phyloP scores from a whole-genome alignment of 2,797 vertebrate genomes.

The Falco naumanni region DNA sequence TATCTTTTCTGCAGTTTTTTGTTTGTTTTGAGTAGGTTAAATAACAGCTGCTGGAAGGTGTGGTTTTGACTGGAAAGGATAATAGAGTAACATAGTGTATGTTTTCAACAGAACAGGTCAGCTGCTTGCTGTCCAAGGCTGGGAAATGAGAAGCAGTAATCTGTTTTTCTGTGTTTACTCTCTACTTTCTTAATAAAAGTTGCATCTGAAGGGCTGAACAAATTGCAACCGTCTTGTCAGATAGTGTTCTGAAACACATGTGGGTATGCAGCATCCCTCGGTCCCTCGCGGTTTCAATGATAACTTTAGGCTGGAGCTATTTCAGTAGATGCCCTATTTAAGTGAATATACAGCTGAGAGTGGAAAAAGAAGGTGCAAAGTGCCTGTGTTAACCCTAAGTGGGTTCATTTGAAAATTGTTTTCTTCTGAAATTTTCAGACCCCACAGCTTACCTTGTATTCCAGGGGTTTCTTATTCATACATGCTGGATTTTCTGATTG shows the following conservation, averaged over 20 bases:
- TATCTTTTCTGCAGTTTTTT: neutral
- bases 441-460: neutral
- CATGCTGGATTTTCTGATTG: neutral
- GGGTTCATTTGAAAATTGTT: neutral
- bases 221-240: neutral
- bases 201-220: neutral
- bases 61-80: neutral
- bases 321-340: constrained; percentile 48
- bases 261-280: neutral
- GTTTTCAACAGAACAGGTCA: constrained; percentile 12
- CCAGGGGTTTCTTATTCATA: neutral
- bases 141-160: constrained; percentile 1
- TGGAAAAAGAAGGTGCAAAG: neutral
- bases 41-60: neutral
- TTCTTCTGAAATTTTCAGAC: neutral
- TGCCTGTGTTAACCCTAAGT: neutral
- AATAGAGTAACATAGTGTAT: neutral
- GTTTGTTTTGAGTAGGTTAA: neutral
- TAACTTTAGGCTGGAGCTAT: constrained; percentile 18
- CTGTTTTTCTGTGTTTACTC: constrained; percentile 8
- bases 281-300: neutral
- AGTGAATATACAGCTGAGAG: neutral
- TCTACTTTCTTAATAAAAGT: neutral
- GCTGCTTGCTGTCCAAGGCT: neutral
- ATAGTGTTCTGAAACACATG: neutral